These are phyloP conservation scores for Jordanella pulchra DNA, from an alignment of 2,797 vertebrate species.

Conservation along the genomic window DNA sequence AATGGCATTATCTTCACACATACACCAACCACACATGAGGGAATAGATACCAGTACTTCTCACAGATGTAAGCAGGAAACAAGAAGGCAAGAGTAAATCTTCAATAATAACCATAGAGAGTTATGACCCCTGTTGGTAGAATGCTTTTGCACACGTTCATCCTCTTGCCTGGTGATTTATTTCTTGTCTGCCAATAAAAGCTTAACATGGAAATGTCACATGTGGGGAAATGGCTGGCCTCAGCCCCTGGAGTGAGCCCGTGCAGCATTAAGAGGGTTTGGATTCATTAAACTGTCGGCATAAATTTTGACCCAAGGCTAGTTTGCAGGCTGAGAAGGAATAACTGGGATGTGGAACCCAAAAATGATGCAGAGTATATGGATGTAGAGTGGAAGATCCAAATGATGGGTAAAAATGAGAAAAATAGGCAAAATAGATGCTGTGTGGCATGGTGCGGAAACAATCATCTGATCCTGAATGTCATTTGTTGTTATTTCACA, in stretches of 20 bases:
- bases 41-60: conserved; percentile 31
- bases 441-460: too few species aligned
- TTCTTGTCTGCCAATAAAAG: conserved; percentile 72
- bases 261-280: conserved; percentile 68
- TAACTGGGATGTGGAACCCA: conserved; percentile 11
- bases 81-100: conserved; percentile 70
- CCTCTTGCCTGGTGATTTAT: conserved; percentile 71
- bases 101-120: conserved; percentile 76
- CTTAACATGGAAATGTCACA: conserved; percentile 77
- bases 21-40: conserved; percentile 28
- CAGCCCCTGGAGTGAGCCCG: conserved; percentile 55
- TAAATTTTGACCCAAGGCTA: conserved; percentile 72
- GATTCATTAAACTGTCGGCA: conserved; percentile 81
- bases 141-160: conserved; percentile 73
- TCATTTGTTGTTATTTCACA: too few species aligned
- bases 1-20: conserved; percentile 45
- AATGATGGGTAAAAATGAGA: conserved; percentile 31
- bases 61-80: conserved; percentile 42
- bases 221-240: conserved; percentile 62
- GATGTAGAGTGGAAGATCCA: conserved; percentile 20
- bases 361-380: conserved; percentile 20
- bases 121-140: conserved; percentile 73
- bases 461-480: too few species aligned
- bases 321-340: conserved; percentile 52
- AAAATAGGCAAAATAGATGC: conserved; percentile 1